Conservation (phyloP, 37 sponge, comb jelly and placozoan species). For the Bolinopsis microptera region DNA sequence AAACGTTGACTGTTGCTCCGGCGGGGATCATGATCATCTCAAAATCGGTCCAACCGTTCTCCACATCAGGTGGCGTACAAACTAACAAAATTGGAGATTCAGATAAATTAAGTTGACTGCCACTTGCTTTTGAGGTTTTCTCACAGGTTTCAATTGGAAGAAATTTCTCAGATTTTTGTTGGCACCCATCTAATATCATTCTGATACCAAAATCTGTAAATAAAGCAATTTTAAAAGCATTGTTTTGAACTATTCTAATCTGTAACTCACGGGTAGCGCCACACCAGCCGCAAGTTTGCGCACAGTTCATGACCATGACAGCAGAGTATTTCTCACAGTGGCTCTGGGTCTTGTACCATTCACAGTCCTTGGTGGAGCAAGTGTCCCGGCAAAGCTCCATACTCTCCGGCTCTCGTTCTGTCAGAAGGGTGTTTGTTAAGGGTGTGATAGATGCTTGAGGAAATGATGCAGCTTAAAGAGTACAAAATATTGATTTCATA, state of each 20-base stretch:
- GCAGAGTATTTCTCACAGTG: constrained; percentile 27
- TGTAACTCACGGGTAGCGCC: too few relatives aligned
- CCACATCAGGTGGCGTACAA: neutral
- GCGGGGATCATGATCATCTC: constrained; percentile 6
- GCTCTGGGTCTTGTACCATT: constrained; percentile 33
- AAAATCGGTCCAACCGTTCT: constrained; percentile 23
- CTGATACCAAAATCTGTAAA: too few relatives aligned
- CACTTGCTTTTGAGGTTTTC: neutral
- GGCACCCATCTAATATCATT: too few relatives aligned
- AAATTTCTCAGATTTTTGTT: neutral
- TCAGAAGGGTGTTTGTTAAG: neutral
- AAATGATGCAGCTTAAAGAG: too few relatives aligned
- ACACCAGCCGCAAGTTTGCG: neutral
- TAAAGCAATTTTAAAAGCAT: too few relatives aligned
- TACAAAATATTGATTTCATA: too few relatives aligned
- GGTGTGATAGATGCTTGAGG: too few relatives aligned
- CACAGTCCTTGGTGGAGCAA: neutral
- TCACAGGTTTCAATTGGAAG: neutral
- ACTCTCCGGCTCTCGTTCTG: neutral
- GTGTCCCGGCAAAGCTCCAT: constrained; percentile 4
- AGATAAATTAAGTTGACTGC: neutral
- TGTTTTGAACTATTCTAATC: too few relatives aligned
- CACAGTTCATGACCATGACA: constrained; percentile 29
- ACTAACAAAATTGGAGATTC: neutral
- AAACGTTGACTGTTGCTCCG: neutral